Conservation (phyloP, 2,888 invertebrate species). For the Meghimatium bilineatum region DNA sequence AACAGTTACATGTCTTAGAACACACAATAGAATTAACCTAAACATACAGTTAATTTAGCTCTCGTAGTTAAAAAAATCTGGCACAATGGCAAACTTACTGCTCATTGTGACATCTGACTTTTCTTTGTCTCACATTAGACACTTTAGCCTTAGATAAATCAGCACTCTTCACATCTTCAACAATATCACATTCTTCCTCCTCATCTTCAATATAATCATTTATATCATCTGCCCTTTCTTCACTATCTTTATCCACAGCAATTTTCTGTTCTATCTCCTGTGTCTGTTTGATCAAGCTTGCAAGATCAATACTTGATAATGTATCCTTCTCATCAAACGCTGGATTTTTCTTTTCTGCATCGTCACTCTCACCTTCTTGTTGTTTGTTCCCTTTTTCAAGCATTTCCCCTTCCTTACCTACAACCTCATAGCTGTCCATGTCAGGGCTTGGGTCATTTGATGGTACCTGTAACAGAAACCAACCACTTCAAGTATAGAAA, state of each 20-base stretch:
- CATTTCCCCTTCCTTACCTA: constrained; percentile 17
- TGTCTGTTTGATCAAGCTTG: background rate
- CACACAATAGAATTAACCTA: no score
- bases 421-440: constrained; percentile 63
- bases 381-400: background rate
- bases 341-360: constrained; percentile 27
- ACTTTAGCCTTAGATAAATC: background rate
- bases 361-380: constrained; percentile 40
- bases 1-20: no score
- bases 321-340: background rate
- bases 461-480: background rate
- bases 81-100: background rate
- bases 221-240: background rate
- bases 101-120: constrained; percentile 2
- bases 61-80: background rate
- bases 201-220: no score
- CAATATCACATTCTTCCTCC: background rate
- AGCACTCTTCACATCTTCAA: background rate
- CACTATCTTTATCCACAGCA: background rate
- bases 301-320: background rate
- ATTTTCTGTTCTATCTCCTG: background rate
- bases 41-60: background rate
- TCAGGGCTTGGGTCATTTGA: constrained; percentile 59
- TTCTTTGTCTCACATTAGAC: constrained; percentile 25
- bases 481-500: background rate